phyloP scores from a whole-genome alignment of 1,140 invertebrate species.

The Solenopsis invicta region DNA sequence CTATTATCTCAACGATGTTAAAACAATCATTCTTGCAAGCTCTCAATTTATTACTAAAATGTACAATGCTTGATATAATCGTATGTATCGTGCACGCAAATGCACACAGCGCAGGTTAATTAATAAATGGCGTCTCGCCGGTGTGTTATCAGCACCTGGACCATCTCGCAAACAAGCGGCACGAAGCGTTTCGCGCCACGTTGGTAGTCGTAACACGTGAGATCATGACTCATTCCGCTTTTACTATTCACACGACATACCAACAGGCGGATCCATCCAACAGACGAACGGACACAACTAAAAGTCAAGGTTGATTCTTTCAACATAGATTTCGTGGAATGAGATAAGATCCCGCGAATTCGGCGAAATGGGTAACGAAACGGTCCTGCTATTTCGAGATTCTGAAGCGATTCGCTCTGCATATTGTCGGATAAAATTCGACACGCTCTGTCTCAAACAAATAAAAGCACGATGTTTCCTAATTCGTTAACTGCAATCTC shows the following conservation, averaged over 20 bases:
- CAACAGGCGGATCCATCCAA: neutral
- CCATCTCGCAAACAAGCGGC: neutral
- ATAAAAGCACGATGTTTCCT: neutral
- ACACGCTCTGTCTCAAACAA: neutral
- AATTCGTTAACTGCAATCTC: neutral
- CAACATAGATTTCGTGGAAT: slow-evolving; percentile 30
- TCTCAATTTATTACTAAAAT: slow-evolving; percentile 5
- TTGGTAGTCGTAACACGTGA: slow-evolving; percentile 38
- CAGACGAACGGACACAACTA: neutral
- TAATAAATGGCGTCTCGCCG: neutral
- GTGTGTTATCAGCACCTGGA: slow-evolving; percentile 35
- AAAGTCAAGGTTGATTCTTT: slow-evolving; percentile 54
- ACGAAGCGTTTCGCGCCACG: neutral
- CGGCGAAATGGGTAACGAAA: neutral
- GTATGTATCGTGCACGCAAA: neutral
- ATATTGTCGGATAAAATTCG: neutral
- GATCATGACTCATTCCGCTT: slow-evolving; percentile 43
- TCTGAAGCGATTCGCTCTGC: neutral
- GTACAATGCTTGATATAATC: neutral
- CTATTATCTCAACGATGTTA: neutral
- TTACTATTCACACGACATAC: slow-evolving; percentile 43
- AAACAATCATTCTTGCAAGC: neutral
- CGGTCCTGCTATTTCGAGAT: neutral
- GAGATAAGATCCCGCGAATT: slow-evolving; percentile 5
- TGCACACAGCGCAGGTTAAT: slow-evolving; percentile 1